phyloP scores from a whole-genome alignment of 2,113 vertebrate genomes.

The Heteronetta atricapilla region DNA sequence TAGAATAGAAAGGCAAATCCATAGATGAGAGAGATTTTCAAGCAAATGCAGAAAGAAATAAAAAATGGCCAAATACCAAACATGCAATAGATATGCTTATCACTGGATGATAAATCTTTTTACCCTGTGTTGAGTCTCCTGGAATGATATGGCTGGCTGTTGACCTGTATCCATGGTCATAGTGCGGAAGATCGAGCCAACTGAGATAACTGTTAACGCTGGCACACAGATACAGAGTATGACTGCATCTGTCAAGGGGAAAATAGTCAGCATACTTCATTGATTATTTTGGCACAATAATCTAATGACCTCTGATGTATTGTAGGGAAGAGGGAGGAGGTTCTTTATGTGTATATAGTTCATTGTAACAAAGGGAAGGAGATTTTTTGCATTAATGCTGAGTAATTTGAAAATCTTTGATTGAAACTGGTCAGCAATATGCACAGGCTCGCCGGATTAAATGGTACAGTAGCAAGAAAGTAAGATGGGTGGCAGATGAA shows the following conservation, averaged over 20 bases:
- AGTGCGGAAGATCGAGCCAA: neutral
- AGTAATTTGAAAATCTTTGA: conserved; percentile 41
- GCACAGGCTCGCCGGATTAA: neutral
- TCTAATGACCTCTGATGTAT: neutral
- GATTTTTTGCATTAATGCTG: conserved; percentile 26
- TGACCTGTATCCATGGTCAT: conserved; percentile 5
- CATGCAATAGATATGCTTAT: neutral
- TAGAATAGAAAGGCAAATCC: neutral
- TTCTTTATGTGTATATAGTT: neutral
- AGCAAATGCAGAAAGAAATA: neutral
- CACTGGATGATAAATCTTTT: neutral
- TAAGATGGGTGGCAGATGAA: conserved; percentile 34
- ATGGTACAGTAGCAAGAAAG: neutral
- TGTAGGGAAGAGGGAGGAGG: neutral
- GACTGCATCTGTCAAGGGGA: conserved; percentile 46
- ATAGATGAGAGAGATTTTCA: neutral
- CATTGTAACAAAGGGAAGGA: conserved; percentile 18
- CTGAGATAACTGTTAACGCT: conserved; percentile 49
- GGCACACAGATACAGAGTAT: neutral
- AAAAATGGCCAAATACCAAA: neutral
- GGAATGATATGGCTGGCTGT: neutral
- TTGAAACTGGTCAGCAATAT: conserved; percentile 30
- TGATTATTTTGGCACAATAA: conserved; percentile 42
- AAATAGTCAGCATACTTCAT: neutral
- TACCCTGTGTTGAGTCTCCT: neutral